phyloP scores from a whole-genome alignment of 35 echinoderm and acorn worm genomes.

The Amphiura filiformis region DNA sequence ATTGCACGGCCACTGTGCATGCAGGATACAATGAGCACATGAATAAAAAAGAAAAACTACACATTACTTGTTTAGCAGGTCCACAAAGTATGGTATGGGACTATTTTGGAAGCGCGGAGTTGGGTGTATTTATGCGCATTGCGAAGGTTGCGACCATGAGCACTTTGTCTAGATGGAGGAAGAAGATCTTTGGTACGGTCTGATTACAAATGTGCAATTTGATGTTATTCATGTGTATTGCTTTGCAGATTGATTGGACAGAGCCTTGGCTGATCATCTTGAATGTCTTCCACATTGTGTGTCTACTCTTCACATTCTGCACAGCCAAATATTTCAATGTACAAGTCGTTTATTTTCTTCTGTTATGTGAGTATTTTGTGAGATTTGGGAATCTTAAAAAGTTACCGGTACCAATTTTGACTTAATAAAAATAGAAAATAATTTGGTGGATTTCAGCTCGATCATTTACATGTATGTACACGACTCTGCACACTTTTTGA shows the following conservation, averaged over 20 bases:
- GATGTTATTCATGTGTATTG: conserved; percentile 10
- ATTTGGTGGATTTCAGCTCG: background rate
- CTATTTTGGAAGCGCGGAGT: background rate
- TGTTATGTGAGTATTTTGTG: conserved; percentile 65
- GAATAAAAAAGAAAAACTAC: too few species aligned
- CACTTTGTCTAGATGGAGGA: too few species aligned
- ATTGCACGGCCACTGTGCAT: too few species aligned
- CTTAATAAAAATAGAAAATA: background rate
- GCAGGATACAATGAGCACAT: too few species aligned
- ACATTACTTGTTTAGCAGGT: too few species aligned
- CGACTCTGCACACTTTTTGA: too few species aligned
- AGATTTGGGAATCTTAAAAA: too few species aligned
- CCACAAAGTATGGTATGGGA: too few species aligned
- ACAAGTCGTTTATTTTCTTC: conserved; percentile 79
- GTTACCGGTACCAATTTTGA: background rate
- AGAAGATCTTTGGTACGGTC: too few species aligned
- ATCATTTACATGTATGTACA: too few species aligned
- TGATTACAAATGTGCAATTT: background rate
- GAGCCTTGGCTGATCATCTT: conserved; percentile 77
- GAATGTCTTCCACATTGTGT: conserved; percentile 59
- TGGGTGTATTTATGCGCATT: too few species aligned
- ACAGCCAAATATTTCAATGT: conserved; percentile 72
- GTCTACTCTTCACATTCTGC: conserved; percentile 57
- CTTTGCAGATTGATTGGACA: conserved; percentile 85
- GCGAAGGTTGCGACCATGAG: too few species aligned